Percentiles rank a stretch among this genome's conserved stretches.
These are phyloP conservation scores for Vanacampus margaritifer DNA, from an alignment of 2,113 vertebrate genomes.

Conservation along the genomic window DNA sequence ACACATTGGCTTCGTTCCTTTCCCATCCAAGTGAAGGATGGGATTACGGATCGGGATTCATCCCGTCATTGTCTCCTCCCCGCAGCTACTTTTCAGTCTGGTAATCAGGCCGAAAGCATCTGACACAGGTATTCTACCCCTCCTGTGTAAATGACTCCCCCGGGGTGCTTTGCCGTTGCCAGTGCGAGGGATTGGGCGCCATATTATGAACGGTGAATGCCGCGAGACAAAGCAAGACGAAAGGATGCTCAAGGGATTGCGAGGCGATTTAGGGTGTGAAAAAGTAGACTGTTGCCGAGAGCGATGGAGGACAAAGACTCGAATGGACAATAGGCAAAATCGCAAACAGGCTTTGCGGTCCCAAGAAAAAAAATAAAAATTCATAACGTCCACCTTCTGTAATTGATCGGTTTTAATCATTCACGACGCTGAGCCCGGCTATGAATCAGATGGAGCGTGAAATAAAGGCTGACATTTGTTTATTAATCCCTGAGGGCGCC, in stretches of 20 bases:
- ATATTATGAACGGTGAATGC: constrained; percentile 60
- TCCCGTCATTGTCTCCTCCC: constrained; percentile 58
- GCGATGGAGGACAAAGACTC: constrained; percentile 43
- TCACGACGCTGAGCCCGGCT: constrained; percentile 13
- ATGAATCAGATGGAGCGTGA: constrained; percentile 15
- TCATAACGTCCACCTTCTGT: not conserved
- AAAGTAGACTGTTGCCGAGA: constrained; percentile 56
- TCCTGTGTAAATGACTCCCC: constrained; percentile 49
- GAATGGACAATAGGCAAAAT: constrained; percentile 47
- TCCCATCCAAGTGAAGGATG: constrained; percentile 46
- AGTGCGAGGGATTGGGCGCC: constrained; percentile 45
- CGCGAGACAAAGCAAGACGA: constrained; percentile 49
- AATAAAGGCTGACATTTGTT: constrained; percentile 19
- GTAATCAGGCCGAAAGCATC: constrained; percentile 50
- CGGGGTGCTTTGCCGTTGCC: constrained; percentile 46
- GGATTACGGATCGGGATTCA: constrained; percentile 67
- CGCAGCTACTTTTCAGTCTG: constrained; percentile 44
- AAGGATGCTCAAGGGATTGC: constrained; percentile 50
- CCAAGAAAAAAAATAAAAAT: too few relatives aligned
- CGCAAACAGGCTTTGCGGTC: constrained; percentile 25
- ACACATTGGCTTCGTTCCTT: constrained; percentile 31
- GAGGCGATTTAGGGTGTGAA: constrained; percentile 49
- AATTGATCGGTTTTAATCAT: constrained; percentile 24
- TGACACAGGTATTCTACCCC: constrained; percentile 47
- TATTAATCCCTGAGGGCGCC: constrained; percentile 7